Percentiles rank a stretch among this genome's conserved stretches.
phyloP scores from a whole-genome alignment of 1,140 invertebrate species.

The Drosophila serrata region DNA sequence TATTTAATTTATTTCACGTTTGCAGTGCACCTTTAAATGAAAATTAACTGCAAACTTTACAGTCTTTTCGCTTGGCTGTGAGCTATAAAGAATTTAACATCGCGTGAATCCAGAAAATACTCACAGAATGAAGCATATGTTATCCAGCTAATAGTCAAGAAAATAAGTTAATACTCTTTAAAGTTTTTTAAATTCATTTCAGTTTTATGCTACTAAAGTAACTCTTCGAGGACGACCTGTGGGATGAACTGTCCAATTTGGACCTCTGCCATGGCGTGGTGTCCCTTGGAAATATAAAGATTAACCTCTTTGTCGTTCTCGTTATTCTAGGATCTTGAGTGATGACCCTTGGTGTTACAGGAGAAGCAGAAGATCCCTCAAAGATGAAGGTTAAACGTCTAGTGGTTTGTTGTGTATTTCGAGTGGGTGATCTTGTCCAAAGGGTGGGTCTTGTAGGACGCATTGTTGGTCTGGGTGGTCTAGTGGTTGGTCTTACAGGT shows the following conservation, averaged over 20 bases:
- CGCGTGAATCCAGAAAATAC: conserved; percentile 40
- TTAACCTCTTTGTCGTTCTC: conserved; percentile 12
- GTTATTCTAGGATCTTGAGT: not conserved
- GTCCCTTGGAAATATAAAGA: conserved; percentile 32
- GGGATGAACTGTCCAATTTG: conserved; percentile 10
- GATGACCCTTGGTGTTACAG: not conserved
- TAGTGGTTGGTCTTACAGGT: not conserved
- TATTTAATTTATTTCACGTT: not conserved
- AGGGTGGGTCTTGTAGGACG: not conserved
- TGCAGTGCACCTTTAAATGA: conserved; percentile 1
- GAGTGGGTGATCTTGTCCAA: conserved; percentile 5
- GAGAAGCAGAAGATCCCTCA: not conserved
- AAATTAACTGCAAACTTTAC: conserved; percentile 31
- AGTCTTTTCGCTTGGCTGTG: conserved; percentile 10
- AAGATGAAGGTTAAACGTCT: conserved; percentile 20
- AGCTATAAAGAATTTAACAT: conserved; percentile 60
- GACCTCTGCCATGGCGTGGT: conserved; percentile 11
- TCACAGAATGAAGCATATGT: not conserved
- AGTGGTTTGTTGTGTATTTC: conserved; percentile 6
- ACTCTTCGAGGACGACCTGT: not conserved
- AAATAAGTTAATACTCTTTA: not conserved
- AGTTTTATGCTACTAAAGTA: not conserved
- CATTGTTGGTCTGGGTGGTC: not conserved
- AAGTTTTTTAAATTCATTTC: not conserved
- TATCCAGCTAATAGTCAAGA: not conserved